Evolutionary conservation across 2,113 vertebrate genomes (phyloP).

Genomic region (Gambusia holbrooki): DNA sequence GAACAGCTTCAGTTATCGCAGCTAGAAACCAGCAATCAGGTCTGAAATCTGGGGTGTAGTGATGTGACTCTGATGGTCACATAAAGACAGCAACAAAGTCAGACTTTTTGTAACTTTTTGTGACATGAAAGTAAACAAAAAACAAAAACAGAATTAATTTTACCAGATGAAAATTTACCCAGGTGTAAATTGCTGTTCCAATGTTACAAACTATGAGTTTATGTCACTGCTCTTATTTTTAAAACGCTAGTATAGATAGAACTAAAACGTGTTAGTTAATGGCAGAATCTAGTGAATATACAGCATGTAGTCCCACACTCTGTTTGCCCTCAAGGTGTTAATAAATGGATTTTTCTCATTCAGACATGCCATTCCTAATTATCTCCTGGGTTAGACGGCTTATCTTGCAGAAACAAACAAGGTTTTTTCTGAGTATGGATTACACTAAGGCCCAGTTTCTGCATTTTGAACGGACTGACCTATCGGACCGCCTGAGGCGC

Average conservation of each 20-base stretch:
- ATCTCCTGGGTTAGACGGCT: background rate
- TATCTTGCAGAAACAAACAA: constrained; percentile 34
- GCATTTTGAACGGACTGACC: constrained; percentile 41
- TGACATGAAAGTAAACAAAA: too few relatives aligned
- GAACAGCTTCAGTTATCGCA: too few relatives aligned
- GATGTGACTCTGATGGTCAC: too few relatives aligned
- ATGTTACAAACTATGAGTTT: background rate
- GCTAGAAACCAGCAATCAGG: too few relatives aligned
- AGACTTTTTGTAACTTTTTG: too few relatives aligned
- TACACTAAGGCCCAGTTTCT: constrained; percentile 18
- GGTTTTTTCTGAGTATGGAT: constrained; percentile 20
- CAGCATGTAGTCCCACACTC: background rate
- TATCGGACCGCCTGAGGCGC: constrained; percentile 51
- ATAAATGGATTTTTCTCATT: constrained; percentile 9
- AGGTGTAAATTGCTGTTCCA: too few relatives aligned
- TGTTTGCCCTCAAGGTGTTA: constrained; percentile 8
- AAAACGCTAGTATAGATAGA: background rate
- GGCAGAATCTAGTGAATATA: background rate
- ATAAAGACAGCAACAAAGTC: too few relatives aligned
- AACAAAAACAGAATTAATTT: too few relatives aligned
- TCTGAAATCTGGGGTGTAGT: too few relatives aligned
- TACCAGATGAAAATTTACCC: too few relatives aligned
- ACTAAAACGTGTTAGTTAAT: background rate
- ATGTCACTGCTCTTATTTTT: background rate
- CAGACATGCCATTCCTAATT: background rate